phyloP scores from a whole-genome alignment of 2,797 vertebrate genomes.

The Masticophis lateralis region DNA sequence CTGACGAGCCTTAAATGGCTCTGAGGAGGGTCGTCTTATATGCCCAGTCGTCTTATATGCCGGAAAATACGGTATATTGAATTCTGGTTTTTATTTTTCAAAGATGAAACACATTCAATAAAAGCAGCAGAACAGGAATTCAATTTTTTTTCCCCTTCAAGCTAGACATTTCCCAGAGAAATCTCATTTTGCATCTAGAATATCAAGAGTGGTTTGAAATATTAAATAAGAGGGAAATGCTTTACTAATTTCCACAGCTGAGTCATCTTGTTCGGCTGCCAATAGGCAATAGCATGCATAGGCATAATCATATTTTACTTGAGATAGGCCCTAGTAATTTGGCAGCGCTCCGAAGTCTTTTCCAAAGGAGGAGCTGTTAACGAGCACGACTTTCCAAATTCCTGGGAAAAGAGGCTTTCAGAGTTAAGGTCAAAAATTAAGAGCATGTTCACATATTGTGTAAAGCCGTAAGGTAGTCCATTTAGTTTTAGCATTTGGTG shows the following conservation, averaged over 20 bases:
- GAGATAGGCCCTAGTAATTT: neutral
- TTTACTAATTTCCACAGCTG: neutral
- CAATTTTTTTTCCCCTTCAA: neutral
- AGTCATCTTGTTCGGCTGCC: neutral
- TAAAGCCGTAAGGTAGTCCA: neutral
- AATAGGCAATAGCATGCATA: neutral
- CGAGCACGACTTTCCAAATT: neutral
- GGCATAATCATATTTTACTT: neutral
- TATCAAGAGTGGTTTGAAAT: neutral
- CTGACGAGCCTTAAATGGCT: too few species aligned
- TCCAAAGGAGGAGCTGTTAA: neutral
- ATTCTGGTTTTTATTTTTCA: neutral
- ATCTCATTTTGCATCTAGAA: neutral
- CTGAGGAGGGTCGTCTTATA: too few species aligned
- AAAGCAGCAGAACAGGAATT: neutral
- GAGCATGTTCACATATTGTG: neutral
- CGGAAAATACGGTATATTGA: too few species aligned
- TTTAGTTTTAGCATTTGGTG: neutral
- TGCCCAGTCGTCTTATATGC: too few species aligned
- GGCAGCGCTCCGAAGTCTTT: neutral
- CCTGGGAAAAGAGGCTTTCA: neutral
- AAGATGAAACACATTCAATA: neutral
- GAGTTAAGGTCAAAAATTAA: neutral
- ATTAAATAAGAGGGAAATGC: neutral
- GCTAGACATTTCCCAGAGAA: neutral